These are phyloP conservation scores for Orthonevra nobilis DNA, from an alignment of 2,888 invertebrate species.

Conservation along the genomic window DNA sequence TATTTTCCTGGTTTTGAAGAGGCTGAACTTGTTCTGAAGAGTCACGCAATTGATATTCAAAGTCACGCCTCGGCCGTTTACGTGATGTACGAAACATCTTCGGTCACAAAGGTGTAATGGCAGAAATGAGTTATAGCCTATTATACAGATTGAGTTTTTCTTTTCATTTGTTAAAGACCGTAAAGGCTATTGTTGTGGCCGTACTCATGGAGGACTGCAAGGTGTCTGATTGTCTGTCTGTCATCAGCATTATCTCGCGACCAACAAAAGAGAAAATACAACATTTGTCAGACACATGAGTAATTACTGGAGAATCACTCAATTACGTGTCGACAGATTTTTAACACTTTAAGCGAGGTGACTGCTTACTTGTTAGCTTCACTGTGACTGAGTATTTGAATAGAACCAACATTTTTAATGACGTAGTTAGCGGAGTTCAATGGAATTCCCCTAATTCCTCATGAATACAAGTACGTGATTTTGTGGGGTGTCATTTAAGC, in stretches of 20 bases:
- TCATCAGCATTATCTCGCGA: conserved; percentile 10
- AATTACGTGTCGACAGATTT: conserved; percentile 32
- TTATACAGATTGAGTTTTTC: too few species aligned
- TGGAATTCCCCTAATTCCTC: too few species aligned
- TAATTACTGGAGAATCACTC: conserved; percentile 45
- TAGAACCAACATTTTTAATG: too few species aligned
- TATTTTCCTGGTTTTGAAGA: too few species aligned
- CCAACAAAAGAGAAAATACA: conserved; percentile 46
- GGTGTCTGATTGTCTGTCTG: conserved; percentile 33
- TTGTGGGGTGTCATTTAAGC: too few species aligned
- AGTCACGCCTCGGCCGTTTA: conserved; percentile 23
- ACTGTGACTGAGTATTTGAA: too few species aligned
- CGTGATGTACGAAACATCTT: conserved; percentile 33
- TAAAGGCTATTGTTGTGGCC: conserved; percentile 39
- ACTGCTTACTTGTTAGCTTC: background rate
- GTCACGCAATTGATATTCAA: conserved; percentile 46
- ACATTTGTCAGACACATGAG: conserved; percentile 24
- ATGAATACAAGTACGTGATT: too few species aligned
- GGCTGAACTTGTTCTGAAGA: conserved; percentile 30
- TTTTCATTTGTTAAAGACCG: conserved; percentile 1
- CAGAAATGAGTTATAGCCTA: too few species aligned
- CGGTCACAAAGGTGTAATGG: too few species aligned
- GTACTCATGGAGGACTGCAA: conserved; percentile 31
- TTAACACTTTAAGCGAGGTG: too few species aligned
- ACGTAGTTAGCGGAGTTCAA: too few species aligned